Conservation (phyloP, 2,888 invertebrate species). For the Liposcelis brunnea region DNA sequence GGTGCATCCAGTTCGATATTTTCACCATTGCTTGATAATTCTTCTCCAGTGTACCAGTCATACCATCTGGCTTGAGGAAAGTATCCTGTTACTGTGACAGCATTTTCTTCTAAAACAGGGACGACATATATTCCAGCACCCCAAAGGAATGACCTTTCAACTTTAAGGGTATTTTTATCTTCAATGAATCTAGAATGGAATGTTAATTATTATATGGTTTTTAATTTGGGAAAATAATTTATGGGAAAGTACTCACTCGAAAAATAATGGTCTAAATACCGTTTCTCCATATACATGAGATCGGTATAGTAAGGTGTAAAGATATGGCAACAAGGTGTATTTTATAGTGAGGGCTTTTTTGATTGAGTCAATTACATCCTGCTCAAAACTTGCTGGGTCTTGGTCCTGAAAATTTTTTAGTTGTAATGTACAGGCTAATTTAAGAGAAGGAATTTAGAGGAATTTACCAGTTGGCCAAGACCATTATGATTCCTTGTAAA, state of each 20-base stretch:
- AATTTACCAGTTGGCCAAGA: background rate
- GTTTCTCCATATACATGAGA: slow-evolving; percentile 52
- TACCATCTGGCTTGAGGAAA: slow-evolving; percentile 54
- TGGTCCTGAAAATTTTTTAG: slow-evolving; percentile 38
- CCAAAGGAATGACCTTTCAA: slow-evolving; percentile 64
- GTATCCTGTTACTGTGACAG: slow-evolving; percentile 33
- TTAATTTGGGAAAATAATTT: too few species aligned
- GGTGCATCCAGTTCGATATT: slow-evolving; percentile 35
- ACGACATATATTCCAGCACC: slow-evolving; percentile 54
- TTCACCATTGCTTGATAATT: slow-evolving; percentile 30
- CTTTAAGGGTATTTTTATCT: slow-evolving; percentile 40
- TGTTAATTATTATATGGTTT: too few species aligned
- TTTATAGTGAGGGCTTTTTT: slow-evolving; percentile 41
- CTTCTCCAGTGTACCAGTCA: slow-evolving; percentile 33
- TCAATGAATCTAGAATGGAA: slow-evolving; percentile 39
- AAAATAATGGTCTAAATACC: slow-evolving; percentile 58
- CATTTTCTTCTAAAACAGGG: slow-evolving; percentile 45
- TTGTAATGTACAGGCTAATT: too few species aligned
- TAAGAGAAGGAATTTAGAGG: too few species aligned
- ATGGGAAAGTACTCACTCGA: slow-evolving; percentile 48
- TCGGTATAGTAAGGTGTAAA: slow-evolving; percentile 58
- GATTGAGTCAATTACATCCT: slow-evolving; percentile 40
- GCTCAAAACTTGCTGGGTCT: slow-evolving; percentile 54
- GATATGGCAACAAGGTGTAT: slow-evolving; percentile 54
- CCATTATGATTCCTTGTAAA: slow-evolving; percentile 69